Base-by-base conservation (phyloP, 2,888 invertebrate species). In the Gandaritis pyraliata region DNA sequence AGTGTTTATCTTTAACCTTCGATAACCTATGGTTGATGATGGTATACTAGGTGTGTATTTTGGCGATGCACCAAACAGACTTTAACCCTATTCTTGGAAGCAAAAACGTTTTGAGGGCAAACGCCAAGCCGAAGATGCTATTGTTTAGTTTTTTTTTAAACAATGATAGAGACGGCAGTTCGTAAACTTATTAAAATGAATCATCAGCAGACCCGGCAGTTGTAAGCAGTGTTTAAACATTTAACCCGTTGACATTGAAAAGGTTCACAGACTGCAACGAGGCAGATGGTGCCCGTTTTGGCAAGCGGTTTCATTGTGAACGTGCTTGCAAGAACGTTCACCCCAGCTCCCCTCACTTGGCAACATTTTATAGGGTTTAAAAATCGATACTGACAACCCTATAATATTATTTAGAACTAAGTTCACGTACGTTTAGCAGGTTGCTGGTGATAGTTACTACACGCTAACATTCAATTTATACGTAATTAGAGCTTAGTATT, bases 321-420 rank as follows among this genome's bases (percentile, higher is more conserved):
- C 81, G 77, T 80, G 77, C 79, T 81, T 58, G 45, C 56, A 78
- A 80, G 90, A 83, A 74, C 90, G 65, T 90, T 89, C 85, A 89
- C 88, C 88, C 81, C 85, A 70, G 69, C 74, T 81, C 83, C 87
- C 88, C 85, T 81, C 77, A 69, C 61, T 62, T 61, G 58, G 46
- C 63, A 63, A 76, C 71, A 73, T 84, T 85, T 33, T 81, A 79
- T 83, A 87, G 82, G 90, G 87, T 83, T 89, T 85, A 79, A 83
- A 88, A 90, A 90, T 90, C 89, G 77, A 90, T 90, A 86, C 63
- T 45, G 57, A 58, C 61, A 72, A 74, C 76, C 77, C 80, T 59
- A 47, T 16, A 46, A 39, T 50, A 52, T 58, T 33, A 23, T 51
- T 56, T 36, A 52, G 15, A 13, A 50, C 43, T 18, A 13, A 38